A percentile compares a stretch with the other conserved stretches of the same genome.
Conservation (phyloP, 2,888 invertebrate species). For the Plebejus anna region DNA sequence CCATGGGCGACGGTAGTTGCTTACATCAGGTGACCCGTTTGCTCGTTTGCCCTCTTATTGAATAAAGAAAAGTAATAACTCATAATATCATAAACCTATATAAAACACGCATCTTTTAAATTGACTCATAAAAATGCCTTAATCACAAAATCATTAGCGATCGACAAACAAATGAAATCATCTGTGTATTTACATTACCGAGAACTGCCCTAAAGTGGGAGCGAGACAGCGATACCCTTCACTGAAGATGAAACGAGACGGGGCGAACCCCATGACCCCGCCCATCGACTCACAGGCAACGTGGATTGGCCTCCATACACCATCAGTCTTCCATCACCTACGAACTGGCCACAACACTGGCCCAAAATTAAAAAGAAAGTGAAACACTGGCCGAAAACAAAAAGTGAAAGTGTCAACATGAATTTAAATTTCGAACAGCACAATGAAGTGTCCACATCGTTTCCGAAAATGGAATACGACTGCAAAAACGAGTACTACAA, state of each 20-base stretch:
- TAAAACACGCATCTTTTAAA: neutral
- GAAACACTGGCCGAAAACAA: slow-evolving; percentile 41
- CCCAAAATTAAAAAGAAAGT: slow-evolving; percentile 48
- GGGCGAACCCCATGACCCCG: slow-evolving; percentile 50
- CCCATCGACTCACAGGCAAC: slow-evolving; percentile 53
- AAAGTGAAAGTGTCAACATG: slow-evolving; percentile 52
- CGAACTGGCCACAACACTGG: slow-evolving; percentile 60
- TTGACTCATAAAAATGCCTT: slow-evolving; percentile 33
- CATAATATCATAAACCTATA: neutral
- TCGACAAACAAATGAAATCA: slow-evolving; percentile 64
- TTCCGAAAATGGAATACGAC: slow-evolving; percentile 57
- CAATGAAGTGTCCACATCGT: slow-evolving; percentile 63
- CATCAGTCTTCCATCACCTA: slow-evolving; percentile 70
- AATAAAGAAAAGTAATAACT: neutral
- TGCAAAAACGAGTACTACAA: slow-evolving; percentile 57
- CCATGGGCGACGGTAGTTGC: too few relatives aligned
- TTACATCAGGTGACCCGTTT: too few relatives aligned
- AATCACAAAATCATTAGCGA: slow-evolving; percentile 41
- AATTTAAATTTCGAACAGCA: slow-evolving; percentile 61
- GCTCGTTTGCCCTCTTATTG: too few relatives aligned
- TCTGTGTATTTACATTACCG: slow-evolving; percentile 66
- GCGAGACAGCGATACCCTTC: slow-evolving; percentile 41
- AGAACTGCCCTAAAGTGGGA: slow-evolving; percentile 54
- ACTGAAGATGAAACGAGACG: slow-evolving; percentile 43
- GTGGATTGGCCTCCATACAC: slow-evolving; percentile 67